Conservation (phyloP, 1,140 invertebrate species). For the Aradophagus sp. region DNA sequence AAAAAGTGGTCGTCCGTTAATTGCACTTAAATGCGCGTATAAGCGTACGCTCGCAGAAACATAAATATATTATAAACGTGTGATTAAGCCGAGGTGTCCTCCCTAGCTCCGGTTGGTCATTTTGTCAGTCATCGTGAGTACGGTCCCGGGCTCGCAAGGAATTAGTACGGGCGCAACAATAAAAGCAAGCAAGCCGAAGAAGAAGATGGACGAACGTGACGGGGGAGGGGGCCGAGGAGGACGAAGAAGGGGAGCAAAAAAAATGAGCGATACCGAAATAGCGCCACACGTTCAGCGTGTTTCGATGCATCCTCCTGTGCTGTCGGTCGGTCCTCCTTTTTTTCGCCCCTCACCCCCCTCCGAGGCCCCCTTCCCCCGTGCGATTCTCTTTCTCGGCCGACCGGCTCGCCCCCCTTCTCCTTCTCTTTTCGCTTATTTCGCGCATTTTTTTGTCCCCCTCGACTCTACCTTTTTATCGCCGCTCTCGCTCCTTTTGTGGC, state of each 20-base stretch:
- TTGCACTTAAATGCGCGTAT: constrained; percentile 31
- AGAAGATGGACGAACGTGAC: too few relatives aligned
- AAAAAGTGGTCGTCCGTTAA: too few relatives aligned
- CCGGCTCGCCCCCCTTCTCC: constrained; percentile 28
- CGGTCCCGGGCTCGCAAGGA: constrained; percentile 65
- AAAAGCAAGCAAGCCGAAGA: constrained; percentile 68
- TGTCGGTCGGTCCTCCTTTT: constrained; percentile 63
- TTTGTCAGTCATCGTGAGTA: constrained; percentile 50
- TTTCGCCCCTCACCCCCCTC: constrained; percentile 29
- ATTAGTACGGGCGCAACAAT: constrained; percentile 73
- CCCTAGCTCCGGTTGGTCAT: constrained; percentile 26
- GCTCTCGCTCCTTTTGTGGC: constrained; percentile 1
- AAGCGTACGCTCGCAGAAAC: constrained; percentile 15
- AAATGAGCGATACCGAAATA: constrained; percentile 63
- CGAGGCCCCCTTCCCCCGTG: constrained; percentile 44
- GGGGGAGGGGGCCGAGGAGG: too few relatives aligned
- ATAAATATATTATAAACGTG: constrained; percentile 54
- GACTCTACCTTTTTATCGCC: background rate
- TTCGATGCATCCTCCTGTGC: constrained; percentile 69
- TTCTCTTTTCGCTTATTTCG: constrained; percentile 28
- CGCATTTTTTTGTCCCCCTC: constrained; percentile 4
- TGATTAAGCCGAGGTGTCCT: constrained; percentile 53
- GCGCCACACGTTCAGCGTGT: constrained; percentile 66
- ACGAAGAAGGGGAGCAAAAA: constrained; percentile 58
- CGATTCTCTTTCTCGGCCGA: constrained; percentile 22